Base-by-base conservation (phyloP, 2,797 vertebrate genomes). In the Lepilemur septentrionalis region DNA sequence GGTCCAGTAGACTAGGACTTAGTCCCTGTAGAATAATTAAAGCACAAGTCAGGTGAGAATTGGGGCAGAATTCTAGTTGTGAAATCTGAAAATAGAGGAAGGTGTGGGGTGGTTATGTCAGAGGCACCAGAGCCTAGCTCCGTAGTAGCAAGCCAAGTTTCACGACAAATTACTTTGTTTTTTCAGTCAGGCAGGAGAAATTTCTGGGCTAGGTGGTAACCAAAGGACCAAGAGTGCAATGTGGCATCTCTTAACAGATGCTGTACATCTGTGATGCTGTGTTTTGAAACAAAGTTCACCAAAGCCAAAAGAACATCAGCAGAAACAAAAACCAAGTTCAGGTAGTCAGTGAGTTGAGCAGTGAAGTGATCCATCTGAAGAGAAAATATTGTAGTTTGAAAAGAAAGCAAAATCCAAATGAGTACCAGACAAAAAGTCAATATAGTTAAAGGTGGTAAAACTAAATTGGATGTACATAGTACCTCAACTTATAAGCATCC, bases 321-420 rank as follows among this genome's bases (percentile, higher is more conserved):
- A 89, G 70, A 93, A 95, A 48, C 18, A 88, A 81, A 79, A 94
- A 57, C 0, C 10, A 95, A 92, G 15, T 85, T 82, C 43, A 92
- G 52, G 32, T 1, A 83, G 38, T 70, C 38, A 92, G 38, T 35
- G 30, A 94, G 8, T 91, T 20, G 25, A 94, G 48, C 72, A 67
- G 69, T 38, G 55, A 88, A 90, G 12, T 84, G 25, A 79, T 85
- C 65, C 59, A 81, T 55, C 41, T 95, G 23, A 18, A 95, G 83
- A 67, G 30, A 8, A 81, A 78, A 5, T 20, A 38, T 5, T 88
- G 13, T 50, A 70, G n/a, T 81, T 9, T 86, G 38, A 81, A 92
- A 93, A 75, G 18, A 65, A 96, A 94, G 5, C 1, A 93, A 95
- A 93, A 88, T 46, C 15, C n/a, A 96, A 93, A 50, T 81, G 5